Evolutionary conservation across 2,888 invertebrate genomes (phyloP), one percentile per base, ranked within the genome.

Genomic region (Terebella lapidaria): DNA sequence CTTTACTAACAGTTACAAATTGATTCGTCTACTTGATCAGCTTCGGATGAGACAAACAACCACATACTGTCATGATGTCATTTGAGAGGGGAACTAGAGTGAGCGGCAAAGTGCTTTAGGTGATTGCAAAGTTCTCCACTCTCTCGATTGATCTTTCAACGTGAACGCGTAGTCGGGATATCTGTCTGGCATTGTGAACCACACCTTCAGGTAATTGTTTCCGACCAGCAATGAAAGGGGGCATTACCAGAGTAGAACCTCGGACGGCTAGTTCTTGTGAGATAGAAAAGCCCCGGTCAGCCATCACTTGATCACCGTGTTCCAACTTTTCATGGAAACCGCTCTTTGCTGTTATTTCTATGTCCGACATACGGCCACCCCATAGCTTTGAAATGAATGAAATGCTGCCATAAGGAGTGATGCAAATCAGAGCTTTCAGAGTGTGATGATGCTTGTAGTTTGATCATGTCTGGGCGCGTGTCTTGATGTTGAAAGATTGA

Each of bases 61-160:
- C n/a, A n/a, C n/a, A n/a, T n/a, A n/a, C n/a, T n/a, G n/a, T n/a
- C n/a, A n/a, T n/a, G n/a, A n/a, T n/a, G n/a, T n/a, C n/a, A n/a
- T n/a, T n/a, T n/a, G n/a, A n/a, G n/a, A n/a, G n/a, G n/a, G n/a
- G n/a, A n/a, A n/a, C n/a, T n/a, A n/a, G n/a, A n/a, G n/a, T n/a
- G n/a, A n/a, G n/a, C n/a, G n/a, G n/a, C n/a, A n/a, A n/a, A n/a
- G n/a, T n/a, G n/a, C n/a, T n/a, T n/a, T n/a, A n/a, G n/a, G n/a
- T n/a, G n/a, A n/a, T n/a, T n/a, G n/a, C n/a, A n/a, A n/a, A 54
- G 28, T 57, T 57, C 22, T 52, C 52, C 30, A 57, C 25, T 15
- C 27, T 20, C 15, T 35, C 57, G 5, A 53, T 57, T 4, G 30
- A 28, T n/a, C 57, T 15, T 24, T 57, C 57, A 3, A 57, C 25